Percentiles rank a stretch among this genome's conserved stretches.
These are phyloP conservation scores for Prostheceraeus crozeri DNA, from an alignment of 2,888 invertebrate genomes.

Conservation along the genomic window DNA sequence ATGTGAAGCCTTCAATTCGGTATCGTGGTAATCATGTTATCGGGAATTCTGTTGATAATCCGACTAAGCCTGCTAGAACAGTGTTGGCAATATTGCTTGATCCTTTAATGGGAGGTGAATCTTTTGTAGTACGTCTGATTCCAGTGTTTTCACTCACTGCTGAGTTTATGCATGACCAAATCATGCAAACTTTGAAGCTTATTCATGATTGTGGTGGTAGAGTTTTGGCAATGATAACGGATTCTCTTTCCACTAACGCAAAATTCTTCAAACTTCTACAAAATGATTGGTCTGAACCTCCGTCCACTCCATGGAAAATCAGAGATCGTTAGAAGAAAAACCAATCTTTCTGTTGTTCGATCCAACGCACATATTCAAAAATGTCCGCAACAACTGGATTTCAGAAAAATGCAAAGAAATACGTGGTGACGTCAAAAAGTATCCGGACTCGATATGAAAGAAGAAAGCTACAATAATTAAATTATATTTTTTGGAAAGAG, in stretches of 20 bases:
- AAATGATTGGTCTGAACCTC: no score
- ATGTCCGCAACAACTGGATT: no score
- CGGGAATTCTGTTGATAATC: conserved; percentile 3
- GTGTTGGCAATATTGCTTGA: not conserved
- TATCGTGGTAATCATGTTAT: not conserved
- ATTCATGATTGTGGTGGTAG: not conserved
- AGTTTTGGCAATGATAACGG: not conserved
- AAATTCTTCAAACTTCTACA: conserved; percentile 14
- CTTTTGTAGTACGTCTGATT: not conserved
- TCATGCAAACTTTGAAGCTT: not conserved
- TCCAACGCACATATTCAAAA: no score
- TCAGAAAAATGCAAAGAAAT: no score
- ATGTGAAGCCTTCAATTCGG: conserved; percentile 1
- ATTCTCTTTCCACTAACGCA: not conserved
- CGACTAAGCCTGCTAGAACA: not conserved
- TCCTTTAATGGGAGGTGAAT: not conserved
- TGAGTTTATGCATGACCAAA: conserved; percentile 15
- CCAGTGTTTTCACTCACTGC: conserved; percentile 1
- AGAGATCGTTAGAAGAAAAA: no score
- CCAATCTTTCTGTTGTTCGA: no score
- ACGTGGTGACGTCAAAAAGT: no score
- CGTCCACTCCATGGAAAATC: no score
- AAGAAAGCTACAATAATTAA: no score
- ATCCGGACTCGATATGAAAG: no score
- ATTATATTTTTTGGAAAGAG: no score